These are phyloP conservation scores for Alcis repandata DNA, from an alignment of 2,888 invertebrate genomes.

Conservation along the genomic window DNA sequence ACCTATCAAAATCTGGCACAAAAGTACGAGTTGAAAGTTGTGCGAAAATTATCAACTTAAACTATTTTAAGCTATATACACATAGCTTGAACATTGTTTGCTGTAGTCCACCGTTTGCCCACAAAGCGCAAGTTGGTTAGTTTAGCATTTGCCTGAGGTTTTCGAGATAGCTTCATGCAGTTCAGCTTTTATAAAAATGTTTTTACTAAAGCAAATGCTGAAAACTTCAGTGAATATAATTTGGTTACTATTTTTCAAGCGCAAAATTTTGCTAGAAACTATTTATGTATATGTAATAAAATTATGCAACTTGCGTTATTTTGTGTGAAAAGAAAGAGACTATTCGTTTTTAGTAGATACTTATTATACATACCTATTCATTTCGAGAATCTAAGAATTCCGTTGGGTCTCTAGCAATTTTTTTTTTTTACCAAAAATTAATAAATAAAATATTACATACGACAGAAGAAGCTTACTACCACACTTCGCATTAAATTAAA, in stretches of 20 bases:
- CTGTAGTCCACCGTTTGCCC: slow-evolving; percentile 16
- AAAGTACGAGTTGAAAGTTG: too few relatives aligned
- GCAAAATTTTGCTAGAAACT: background rate
- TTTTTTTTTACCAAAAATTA: too few relatives aligned
- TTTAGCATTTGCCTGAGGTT: slow-evolving; percentile 18
- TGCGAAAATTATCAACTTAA: too few relatives aligned
- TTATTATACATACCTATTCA: too few relatives aligned
- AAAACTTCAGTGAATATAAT: background rate
- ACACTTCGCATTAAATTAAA: background rate
- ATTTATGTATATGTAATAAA: too few relatives aligned
- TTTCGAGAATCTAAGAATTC: too few relatives aligned
- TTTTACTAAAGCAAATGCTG: slow-evolving; percentile 1
- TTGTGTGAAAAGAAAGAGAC: too few relatives aligned
- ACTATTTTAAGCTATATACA: slow-evolving; percentile 7
- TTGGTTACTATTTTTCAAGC: background rate
- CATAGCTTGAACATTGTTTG: slow-evolving; percentile 23
- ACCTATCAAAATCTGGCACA: too few relatives aligned
- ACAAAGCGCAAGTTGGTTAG: slow-evolving; percentile 20
- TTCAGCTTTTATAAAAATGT: slow-evolving; percentile 18
- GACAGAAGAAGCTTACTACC: background rate
- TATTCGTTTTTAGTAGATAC: too few relatives aligned
- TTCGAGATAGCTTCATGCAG: slow-evolving; percentile 23
- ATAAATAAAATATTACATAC: too few relatives aligned
- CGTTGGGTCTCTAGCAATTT: too few relatives aligned
- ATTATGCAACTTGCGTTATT: too few relatives aligned